Percentiles rank a stretch among this genome's conserved stretches.
Evolutionary conservation across 2,888 invertebrate genomes (phyloP).

Genomic region (Synanthedon formicaeformis): DNA sequence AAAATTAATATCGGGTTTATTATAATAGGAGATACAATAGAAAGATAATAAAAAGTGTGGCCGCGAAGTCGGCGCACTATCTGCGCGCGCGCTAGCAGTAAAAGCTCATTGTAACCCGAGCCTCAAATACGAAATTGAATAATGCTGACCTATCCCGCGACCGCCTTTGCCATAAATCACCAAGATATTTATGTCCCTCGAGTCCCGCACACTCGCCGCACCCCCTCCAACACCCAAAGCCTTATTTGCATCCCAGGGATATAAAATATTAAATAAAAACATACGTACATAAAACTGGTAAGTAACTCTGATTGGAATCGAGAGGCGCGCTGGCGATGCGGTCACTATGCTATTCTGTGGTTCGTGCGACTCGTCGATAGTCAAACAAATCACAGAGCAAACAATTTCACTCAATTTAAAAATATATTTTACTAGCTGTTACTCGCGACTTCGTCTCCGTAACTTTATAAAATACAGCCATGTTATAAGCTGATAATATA

Average conservation of each 20-base stretch:
- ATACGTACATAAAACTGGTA: slow-evolving; percentile 52
- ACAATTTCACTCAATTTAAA: neutral
- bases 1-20: slow-evolving; percentile 36
- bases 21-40: slow-evolving; percentile 35
- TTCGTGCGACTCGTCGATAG: slow-evolving; percentile 19
- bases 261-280: slow-evolving; percentile 69
- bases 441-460: no score
- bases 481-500: no score
- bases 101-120: slow-evolving; percentile 69
- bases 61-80: slow-evolving; percentile 45
- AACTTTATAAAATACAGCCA: no score
- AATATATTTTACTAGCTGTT: no score
- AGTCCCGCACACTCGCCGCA: slow-evolving; percentile 35
- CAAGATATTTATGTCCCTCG: slow-evolving; percentile 68
- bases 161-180: slow-evolving; percentile 67
- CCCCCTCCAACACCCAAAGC: slow-evolving; percentile 28
- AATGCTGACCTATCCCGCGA: slow-evolving; percentile 71
- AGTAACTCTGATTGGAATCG: slow-evolving; percentile 63
- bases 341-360: slow-evolving; percentile 49
- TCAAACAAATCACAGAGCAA: neutral
- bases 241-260: slow-evolving; percentile 55
- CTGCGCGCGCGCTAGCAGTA: slow-evolving; percentile 58
- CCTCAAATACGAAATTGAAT: slow-evolving; percentile 71
- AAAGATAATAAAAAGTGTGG: slow-evolving; percentile 44
- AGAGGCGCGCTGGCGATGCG: slow-evolving; percentile 40